Evolutionary conservation across 2,888 invertebrate species (phyloP), one percentile per base, ranked within the genome.

Genomic region (Watsonalla cultraria): DNA sequence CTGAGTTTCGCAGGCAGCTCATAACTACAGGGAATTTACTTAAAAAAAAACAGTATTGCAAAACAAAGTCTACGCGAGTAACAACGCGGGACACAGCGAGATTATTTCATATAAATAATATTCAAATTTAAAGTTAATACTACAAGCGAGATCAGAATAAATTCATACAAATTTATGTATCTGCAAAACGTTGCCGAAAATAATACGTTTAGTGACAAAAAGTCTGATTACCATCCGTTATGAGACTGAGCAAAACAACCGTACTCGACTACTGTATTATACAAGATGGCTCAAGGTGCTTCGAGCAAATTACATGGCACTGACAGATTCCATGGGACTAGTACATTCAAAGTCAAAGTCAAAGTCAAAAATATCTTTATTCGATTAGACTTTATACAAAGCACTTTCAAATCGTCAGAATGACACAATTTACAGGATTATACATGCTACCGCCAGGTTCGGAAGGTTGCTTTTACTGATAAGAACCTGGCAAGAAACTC

Each of bases 91-190:
- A 35, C n/a, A n/a, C n/a, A n/a, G n/a, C n/a, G n/a, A n/a, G n/a
- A n/a, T n/a, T n/a, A 45, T 51, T 52, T 52, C 33, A 46, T 14
- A 47, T 46, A 47, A 55, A 37, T 34, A 52, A 53, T 78, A 80
- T 78, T 80, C 75, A 77, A 78, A 76, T 74, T 76, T 62, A 66
- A 70, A 73, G 70, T 68, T 68, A 64, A 61, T 62, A 64, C 68
- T 66, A 67, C 66, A 62, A 69, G 67, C 66, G 72, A 54, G 66
- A 63, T 60, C 60, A 51, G 58, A 70, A 76, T 74, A 80, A 85
- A 82, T 79, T 82, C 80, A 86, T 86, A 86, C 82, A 86, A 86
- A 86, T 84, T 76, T 76, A 66, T 78, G 80, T 78, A 84, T 86
- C 84, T 82, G 72, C 82, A 75, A 78, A 80, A 82, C 77, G 42